phyloP scores from a whole-genome alignment of 92 coral and sea anemone genomes.

The Hydrozoanthus gracilis region DNA sequence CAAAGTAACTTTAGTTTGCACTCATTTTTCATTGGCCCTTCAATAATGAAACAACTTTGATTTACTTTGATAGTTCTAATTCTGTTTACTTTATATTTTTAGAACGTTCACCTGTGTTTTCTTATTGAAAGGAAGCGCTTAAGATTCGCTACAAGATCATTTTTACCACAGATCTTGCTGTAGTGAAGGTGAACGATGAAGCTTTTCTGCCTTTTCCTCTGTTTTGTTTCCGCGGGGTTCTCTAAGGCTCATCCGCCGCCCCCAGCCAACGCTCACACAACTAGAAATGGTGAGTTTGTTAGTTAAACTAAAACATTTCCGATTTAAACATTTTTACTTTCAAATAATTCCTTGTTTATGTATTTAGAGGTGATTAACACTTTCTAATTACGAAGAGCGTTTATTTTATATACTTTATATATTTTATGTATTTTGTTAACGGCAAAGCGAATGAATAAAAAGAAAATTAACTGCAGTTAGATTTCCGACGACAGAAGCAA shows the following conservation, averaged over 20 bases:
- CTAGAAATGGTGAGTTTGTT: neutral
- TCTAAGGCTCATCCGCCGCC: neutral
- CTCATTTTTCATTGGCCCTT: too few relatives aligned
- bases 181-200: neutral
- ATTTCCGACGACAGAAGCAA: too few relatives aligned
- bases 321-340: neutral
- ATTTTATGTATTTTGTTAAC: too few relatives aligned
- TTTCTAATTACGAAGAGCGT: too few relatives aligned
- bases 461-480: too few relatives aligned
- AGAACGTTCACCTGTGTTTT: conserved; percentile 21
- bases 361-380: too few relatives aligned
- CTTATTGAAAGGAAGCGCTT: neutral
- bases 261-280: neutral
- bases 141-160: neutral
- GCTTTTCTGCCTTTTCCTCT: neutral
- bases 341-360: neutral
- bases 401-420: too few relatives aligned
- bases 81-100: neutral
- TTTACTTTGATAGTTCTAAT: neutral
- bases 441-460: too few relatives aligned
- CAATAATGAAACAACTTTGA: neutral
- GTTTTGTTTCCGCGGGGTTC: neutral
- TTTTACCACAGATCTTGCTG: neutral
- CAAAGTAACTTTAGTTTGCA: neutral
- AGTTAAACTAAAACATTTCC: too few relatives aligned